Conservation (phyloP, 2,113 vertebrate genomes). For the Melozone crissalis region DNA sequence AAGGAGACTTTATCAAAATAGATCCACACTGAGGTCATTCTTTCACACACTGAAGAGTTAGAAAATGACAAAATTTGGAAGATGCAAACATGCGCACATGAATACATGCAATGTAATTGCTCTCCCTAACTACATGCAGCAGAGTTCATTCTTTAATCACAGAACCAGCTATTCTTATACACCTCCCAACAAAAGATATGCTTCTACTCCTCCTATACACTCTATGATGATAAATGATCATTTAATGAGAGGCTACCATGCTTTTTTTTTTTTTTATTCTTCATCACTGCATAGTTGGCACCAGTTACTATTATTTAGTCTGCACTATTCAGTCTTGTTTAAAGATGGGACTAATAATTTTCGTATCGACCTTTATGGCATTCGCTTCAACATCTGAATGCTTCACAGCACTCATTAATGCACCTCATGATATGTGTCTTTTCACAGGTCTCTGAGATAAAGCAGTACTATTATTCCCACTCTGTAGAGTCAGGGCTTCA, state of each 20-base stretch:
- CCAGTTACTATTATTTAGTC: neutral
- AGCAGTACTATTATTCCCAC: neutral
- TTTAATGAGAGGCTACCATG: neutral
- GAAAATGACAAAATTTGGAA: neutral
- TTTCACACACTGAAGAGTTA: neutral
- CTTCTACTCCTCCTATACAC: neutral
- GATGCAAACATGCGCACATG: fast-evolving
- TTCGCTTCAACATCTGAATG: neutral
- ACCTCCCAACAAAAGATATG: neutral
- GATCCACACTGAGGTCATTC: neutral
- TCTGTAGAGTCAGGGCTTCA: neutral
- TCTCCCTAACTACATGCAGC: neutral
- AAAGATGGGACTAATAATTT: neutral
- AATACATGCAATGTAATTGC: neutral
- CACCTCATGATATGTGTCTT: neutral
- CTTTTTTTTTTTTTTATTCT: neutral
- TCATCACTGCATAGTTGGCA: neutral
- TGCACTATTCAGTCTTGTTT: neutral
- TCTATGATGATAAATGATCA: neutral
- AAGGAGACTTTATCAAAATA: neutral
- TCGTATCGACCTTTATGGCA: fast-evolving
- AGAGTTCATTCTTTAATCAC: neutral
- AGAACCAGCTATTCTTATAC: neutral
- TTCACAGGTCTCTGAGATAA: neutral
- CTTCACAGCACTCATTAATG: neutral